Base-by-base conservation (phyloP, 2,113 vertebrate genomes). In the Cryptomyrus ogoouensis region DNA sequence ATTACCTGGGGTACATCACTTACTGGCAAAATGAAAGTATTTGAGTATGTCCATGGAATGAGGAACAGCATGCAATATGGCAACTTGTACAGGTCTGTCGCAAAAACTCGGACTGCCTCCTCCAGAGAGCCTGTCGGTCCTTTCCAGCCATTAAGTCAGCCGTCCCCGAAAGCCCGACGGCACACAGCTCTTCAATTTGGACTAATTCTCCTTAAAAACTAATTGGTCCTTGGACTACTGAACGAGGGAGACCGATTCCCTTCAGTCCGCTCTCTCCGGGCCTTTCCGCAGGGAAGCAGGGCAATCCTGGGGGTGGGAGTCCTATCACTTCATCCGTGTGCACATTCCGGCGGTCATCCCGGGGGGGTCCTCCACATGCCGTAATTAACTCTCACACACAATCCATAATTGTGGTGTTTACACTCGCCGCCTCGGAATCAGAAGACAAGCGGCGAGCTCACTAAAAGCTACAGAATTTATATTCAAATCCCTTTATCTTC, bases 401-500 rank as follows among this genome's bases (percentile, higher is more conserved):
- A 96, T 96, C 96, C 96, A 95, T 96, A 96, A 96, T 96, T 96
- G 95, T 95, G 94, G 93, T 96, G 96, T 96, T 96, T 96, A 96
- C 96, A 96, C 95, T 96, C 94, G 93, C 94, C 93, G 94, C 91
- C 93, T 92, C 88, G 89, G 94, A 94, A 92, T 90, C 94, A 93
- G 92, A 92, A 90, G 91, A 70, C 91, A 90, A 91, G 88, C 93
- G 35, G 88, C 92, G 42, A 89, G 88, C 53, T 90, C 91, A 94
- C 95, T 93, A 95, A 95, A 95, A 95, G 94, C 94, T 94, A 94
- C 93, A 95, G 95, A 93, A 94, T 93, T 95, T 92, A 93, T 93
- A 95, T 95, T 95, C 94, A 94, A 94, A 94, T 94, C 39, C 19
- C 46, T 83, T 83, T 27, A 85, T 56, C 53, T 66, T 74, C 92